Evolutionary conservation across 2,888 invertebrate species (phyloP).

Genomic region (Pandemis heparana): DNA sequence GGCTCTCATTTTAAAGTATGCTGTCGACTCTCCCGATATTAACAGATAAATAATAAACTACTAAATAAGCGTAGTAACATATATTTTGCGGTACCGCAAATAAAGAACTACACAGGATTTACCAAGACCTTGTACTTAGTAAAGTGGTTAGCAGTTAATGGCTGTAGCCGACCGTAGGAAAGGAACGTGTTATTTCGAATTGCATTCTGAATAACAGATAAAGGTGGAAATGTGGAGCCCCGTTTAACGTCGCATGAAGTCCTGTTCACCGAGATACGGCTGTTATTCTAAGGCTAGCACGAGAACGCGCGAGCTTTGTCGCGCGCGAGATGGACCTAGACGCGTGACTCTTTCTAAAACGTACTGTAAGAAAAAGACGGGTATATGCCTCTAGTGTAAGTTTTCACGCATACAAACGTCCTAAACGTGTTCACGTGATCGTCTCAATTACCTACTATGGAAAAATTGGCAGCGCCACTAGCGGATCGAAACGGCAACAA

Average conservation of each 20-base stretch:
- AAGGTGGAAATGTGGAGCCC: slow-evolving; percentile 7
- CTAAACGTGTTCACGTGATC: too few species aligned
- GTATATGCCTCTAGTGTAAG: too few species aligned
- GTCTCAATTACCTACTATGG: too few species aligned
- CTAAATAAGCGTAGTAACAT: slow-evolving; percentile 12
- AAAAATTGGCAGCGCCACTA: too few species aligned
- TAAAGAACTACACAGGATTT: slow-evolving; percentile 10
- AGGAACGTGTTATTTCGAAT: slow-evolving; percentile 15
- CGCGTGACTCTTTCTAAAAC: too few species aligned
- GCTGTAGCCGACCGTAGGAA: neutral
- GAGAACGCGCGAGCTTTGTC: too few species aligned
- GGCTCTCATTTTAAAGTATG: neutral
- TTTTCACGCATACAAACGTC: too few species aligned
- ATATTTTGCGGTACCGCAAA: slow-evolving; percentile 17
- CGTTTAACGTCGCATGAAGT: neutral
- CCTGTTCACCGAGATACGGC: neutral
- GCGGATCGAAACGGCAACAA: too few species aligned
- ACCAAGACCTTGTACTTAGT: slow-evolving; percentile 12
- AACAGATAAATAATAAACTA: slow-evolving; percentile 10
- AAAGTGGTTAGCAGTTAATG: slow-evolving; percentile 24
- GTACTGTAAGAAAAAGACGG: too few species aligned
- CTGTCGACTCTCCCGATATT: neutral
- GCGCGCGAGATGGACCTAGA: too few species aligned
- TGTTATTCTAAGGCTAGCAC: neutral
- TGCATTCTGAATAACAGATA: slow-evolving; percentile 20